Evolutionary conservation across 2,888 invertebrate genomes (phyloP), one percentile per base, ranked within the genome.

Genomic region (Anodontia alba): DNA sequence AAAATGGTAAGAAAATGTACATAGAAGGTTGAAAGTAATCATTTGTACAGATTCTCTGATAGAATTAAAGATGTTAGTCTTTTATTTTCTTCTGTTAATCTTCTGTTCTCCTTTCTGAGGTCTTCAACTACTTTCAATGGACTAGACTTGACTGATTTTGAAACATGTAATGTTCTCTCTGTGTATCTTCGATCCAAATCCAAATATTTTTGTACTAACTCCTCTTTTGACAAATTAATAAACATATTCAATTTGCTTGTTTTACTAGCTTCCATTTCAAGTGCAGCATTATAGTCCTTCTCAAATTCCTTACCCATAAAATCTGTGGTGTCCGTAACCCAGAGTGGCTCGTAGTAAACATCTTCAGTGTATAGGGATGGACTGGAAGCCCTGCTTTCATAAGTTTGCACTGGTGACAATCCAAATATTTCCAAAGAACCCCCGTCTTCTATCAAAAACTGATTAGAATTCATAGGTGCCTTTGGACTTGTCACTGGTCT

Each of bases 391-490:
- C 2, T 46, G 15, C 15, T 20, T 2, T 46, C 10, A 20, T 12
- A 46, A 3, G 5, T 17, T 23, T 54, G 26, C n/a, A 26, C 5
- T 62, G 33, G 33, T 2, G 62, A 62, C 33, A 29, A 20, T n/a
- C 29, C 62, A 33, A 62, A 62, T 8, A 26, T 23, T 29, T 23
- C 54, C 5, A 62, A 33, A 10, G 7, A 17, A 1, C 33, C 62
- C 33, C 89, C 86, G 77, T 89, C 90, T 46, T 89, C 89, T 73
- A 91, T 90, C 29, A 91, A 73, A 80, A 88, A 91, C 78, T 90
- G 89, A 2, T 87, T 90, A 12, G 88, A 89, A 80, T 91, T 91
- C 51, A 87, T 76, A 7, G 91, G 91, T n/a, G 91, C 91, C 73
- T 88, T 90, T 1, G 90, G 91, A 46, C 88, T 88, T n/a, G 83